Evolutionary conservation across 2,888 invertebrate genomes (phyloP), one percentile per base, ranked within the genome.

Genomic region (Drosophila sordidapex): DNA sequence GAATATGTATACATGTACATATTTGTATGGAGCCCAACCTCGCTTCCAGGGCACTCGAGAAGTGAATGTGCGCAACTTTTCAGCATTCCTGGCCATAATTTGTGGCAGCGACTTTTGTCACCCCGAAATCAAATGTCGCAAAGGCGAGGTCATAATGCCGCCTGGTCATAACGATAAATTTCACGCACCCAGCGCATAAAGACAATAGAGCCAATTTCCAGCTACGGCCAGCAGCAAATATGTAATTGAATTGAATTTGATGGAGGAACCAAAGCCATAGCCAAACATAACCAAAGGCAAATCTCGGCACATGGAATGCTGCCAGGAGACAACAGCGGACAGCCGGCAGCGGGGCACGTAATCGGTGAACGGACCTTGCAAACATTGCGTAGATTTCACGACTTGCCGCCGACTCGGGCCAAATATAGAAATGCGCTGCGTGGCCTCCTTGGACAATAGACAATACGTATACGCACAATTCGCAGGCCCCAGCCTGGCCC

Each of bases 91-190:
- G 74, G 61, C 83, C 80, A 86, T 87, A 83, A 72, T 57, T 81
- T 74, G 59, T 74, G 69, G 66, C 69, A 48, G 66, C 66, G 67
- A 76, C 77, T 81, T 76, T 80, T 82, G 76, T 81, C 83, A 76
- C 75, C 79, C 67, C 78, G 27, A 76, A 77, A 81, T 83, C 79
- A 85, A 81, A 81, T 83, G 85, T 87, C 85, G 76, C 71, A 75
- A 64, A 74, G 76, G 70, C 85, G 85, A 83, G 87, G 85, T 85
- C 85, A 87, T 70, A 84, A 74, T 69, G 78, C 72, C 74, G 66
- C 49, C 61, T 66, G 77, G 68, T 79, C 87, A 86, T 87, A 86
- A 87, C 88, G 74, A 87, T 87, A 87, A 88, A 86, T 88, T 88
- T 82, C 82, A 87, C 87, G 87, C 87, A 87, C 73, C 81, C 79